Base-by-base conservation (phyloP, 2,797 vertebrate genomes). In the Argya squamiceps region DNA sequence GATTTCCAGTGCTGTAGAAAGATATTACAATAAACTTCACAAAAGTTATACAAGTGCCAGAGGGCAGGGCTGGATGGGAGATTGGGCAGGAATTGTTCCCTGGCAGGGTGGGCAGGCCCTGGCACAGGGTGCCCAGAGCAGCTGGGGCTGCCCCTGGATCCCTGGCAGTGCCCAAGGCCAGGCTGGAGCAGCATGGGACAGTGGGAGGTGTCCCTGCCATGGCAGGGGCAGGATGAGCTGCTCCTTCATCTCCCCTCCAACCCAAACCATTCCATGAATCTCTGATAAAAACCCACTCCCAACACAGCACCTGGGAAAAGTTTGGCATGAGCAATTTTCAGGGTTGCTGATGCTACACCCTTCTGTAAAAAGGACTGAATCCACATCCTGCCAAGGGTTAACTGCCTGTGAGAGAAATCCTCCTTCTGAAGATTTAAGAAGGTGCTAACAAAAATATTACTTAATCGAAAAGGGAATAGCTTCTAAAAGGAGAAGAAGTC, bases 401-500 rank as follows among this genome's bases (percentile, higher is more conserved):
- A 88, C 20, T 32, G 43, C 59, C 27, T 49, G 37, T 4, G 43
- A 68, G 22, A 89, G 10, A 68, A 92, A 71, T 15, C 22, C 46
- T 47, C 11, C 10, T 41, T 88, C 55, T 24, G 30, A 60, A 74
- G 43, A 64, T 78, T 85, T 87, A 58, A 92, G 94, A 74, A 68
- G 55, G 62, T 87, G 79, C 82, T 71, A 87, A 82, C 53, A 92
- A 85, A 95, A 94, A 56, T 26, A 75, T 53, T 63, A 37, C 77
- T 79, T 71, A 64, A 87, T 67, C 55, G 3, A 77, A 90, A 90
- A 80, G 65, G 67, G 74, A 89, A 41, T 36, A 70, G 65, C 83
- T 91, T 91, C 65, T 59, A 36, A 92, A 86, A 84, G 76, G 69
- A 94, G 91, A 89, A 91, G 90, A 96, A 95, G 74, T 75, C 88